Base-by-base conservation (phyloP, 1,140 invertebrate genomes). In the Gyrodactylus salaris region DNA sequence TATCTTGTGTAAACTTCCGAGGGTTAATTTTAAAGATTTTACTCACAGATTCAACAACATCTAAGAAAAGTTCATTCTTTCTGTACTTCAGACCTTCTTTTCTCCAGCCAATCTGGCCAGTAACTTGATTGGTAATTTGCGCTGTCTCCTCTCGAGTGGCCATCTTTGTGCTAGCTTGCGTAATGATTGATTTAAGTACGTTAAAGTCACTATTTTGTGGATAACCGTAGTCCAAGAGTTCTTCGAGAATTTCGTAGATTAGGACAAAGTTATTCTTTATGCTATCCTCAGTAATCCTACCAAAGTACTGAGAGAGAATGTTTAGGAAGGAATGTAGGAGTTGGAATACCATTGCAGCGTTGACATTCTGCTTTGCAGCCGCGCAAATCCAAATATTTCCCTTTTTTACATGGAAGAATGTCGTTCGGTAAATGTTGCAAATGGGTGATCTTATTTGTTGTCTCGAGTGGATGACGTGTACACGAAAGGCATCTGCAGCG, bases 201-300 rank as follows among this genome's bases (percentile, higher is more conserved):
- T 95, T 95, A 7, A 93, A 95, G 79, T 99, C 95, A 22, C 93
- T 97, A 80, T 99, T 99, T 83, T 99, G 95, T 1, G 95, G 95
- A 80, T 99, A 99, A 1, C 95, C 95, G 85, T 98, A 99, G 81
- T 99, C 95, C 75, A 99, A 83, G 77, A 99, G 97, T 85, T 99
- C 94, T 91, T 80, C 27, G 84, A 84, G 20, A 21, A 72, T 69
- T 83, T 99, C 95, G 82, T 99, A 99, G 77, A 99, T 99, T 0
- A 99, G 84, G 68, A 99, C 94, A 85, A 99, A 99, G 81, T 99
- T 99, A 79, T 99, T 99, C 82, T 99, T 99, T 78, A 99, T 95
- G 80, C 98, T 99, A 81, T 99, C 95, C 80, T 99, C 95, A 0
- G 92, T 95, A 74, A 99, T 91, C 83, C 98, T 98, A 72, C 94